These are phyloP conservation scores for Nasonia oneida DNA, from an alignment of 2,888 invertebrate genomes.

Conservation along the genomic window DNA sequence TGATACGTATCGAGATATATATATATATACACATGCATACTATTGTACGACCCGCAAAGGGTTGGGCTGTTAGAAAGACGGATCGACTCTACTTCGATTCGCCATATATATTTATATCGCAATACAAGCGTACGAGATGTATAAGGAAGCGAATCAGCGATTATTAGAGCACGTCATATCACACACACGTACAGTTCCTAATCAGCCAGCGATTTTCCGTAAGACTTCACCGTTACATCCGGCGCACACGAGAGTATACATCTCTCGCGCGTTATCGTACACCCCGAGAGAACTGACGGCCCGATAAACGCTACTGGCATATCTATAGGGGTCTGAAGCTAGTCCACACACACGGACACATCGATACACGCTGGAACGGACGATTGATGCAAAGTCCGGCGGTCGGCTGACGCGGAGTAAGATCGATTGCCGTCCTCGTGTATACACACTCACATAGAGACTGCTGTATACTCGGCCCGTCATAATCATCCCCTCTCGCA, in stretches of 20 bases:
- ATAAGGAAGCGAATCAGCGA: too few relatives aligned
- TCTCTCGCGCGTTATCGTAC: not conserved
- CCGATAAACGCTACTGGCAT: not conserved
- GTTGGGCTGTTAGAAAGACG: too few relatives aligned
- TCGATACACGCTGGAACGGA: slow-evolving; percentile 11
- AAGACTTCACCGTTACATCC: not conserved
- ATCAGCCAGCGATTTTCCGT: not conserved
- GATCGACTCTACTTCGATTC: too few relatives aligned
- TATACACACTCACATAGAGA: not conserved
- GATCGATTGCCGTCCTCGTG: slow-evolving; percentile 6
- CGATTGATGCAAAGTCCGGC: slow-evolving; percentile 27
- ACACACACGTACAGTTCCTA: not conserved
- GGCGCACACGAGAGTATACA: not conserved
- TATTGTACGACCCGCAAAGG: too few relatives aligned
- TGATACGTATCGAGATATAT: too few relatives aligned
- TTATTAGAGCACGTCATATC: not conserved
- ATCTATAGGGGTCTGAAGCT: not conserved
- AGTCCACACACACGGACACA: not conserved
- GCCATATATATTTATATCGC: too few relatives aligned
- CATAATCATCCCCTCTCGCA: not conserved
- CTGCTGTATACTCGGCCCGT: not conserved
- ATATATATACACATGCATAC: too few relatives aligned
- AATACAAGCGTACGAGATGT: too few relatives aligned
- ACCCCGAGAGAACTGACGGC: not conserved
- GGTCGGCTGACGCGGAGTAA: slow-evolving; percentile 22